Conservation (phyloP, 2,797 vertebrate species). For the Lepilemur septentrionalis region DNA sequence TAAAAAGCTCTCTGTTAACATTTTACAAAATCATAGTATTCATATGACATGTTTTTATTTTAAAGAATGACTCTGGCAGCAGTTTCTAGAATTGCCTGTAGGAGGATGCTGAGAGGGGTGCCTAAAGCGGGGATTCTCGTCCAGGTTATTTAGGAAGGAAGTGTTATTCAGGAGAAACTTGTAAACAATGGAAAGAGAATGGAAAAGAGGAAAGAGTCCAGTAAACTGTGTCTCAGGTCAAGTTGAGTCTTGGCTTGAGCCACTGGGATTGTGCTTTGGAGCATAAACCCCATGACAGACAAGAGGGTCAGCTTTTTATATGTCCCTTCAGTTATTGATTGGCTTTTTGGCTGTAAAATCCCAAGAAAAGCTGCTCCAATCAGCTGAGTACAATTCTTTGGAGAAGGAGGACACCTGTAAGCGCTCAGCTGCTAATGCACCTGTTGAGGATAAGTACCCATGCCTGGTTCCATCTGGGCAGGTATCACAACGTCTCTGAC, state of each 20-base stretch:
- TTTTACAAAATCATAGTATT: not conserved
- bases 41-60: not conserved
- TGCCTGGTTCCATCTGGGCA: not conserved
- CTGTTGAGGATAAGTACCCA: fast-evolving
- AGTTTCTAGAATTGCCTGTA: not conserved
- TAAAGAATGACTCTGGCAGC: not conserved
- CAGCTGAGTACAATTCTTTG: not conserved
- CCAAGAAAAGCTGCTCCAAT: not conserved
- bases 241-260: not conserved
- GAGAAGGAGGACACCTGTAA: not conserved
- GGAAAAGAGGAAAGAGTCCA: not conserved
- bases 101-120: not conserved
- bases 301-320: not conserved
- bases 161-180: not conserved
- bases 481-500: fast-evolving
- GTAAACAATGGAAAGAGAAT: not conserved
- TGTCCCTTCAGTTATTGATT: not conserved
- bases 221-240: not conserved
- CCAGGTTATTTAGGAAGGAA: not conserved
- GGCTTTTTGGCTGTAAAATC: not conserved
- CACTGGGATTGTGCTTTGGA: not conserved
- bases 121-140: not conserved
- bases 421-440: not conserved
- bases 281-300: not conserved
- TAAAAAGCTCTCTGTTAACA: not conserved